Conservation (phyloP, 2,888 invertebrate species). For the Vesta saturnalis region DNA sequence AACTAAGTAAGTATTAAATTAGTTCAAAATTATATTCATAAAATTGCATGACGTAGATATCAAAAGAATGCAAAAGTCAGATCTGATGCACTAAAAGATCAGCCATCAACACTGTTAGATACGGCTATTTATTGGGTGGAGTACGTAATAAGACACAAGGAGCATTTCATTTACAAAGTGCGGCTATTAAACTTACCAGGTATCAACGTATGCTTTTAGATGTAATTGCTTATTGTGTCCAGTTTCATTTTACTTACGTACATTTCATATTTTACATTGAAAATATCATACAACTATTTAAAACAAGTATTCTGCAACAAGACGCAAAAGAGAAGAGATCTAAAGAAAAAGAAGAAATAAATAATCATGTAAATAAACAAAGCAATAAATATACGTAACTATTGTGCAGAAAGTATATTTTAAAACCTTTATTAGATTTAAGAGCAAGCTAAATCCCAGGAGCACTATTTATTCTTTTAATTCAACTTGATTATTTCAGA, state of each 20-base stretch:
- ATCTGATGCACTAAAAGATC: constrained; percentile 46
- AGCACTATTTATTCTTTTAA: no score
- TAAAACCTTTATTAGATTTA: no score
- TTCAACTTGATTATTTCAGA: no score
- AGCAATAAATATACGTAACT: neutral
- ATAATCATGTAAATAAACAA: neutral
- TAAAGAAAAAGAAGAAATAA: neutral
- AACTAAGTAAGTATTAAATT: constrained; percentile 7
- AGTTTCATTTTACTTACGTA: neutral
- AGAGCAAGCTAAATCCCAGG: no score
- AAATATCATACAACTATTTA: neutral
- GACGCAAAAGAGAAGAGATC: neutral
- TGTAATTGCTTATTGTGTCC: constrained; percentile 33
- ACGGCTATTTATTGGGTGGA: constrained; percentile 51
- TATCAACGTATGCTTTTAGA: constrained; percentile 48
- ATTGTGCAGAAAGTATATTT: neutral
- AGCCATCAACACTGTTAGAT: constrained; percentile 47
- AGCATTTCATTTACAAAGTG: constrained; percentile 47
- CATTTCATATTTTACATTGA: neutral
- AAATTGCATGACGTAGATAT: constrained; percentile 39
- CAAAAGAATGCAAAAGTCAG: constrained; percentile 36
- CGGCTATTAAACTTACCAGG: constrained; percentile 44
- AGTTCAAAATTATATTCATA: neutral
- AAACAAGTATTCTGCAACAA: neutral
- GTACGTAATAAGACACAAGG: constrained; percentile 49